These are phyloP conservation scores for Amphiduros pacificus DNA, from an alignment of 2,888 invertebrate species.

Conservation along the genomic window DNA sequence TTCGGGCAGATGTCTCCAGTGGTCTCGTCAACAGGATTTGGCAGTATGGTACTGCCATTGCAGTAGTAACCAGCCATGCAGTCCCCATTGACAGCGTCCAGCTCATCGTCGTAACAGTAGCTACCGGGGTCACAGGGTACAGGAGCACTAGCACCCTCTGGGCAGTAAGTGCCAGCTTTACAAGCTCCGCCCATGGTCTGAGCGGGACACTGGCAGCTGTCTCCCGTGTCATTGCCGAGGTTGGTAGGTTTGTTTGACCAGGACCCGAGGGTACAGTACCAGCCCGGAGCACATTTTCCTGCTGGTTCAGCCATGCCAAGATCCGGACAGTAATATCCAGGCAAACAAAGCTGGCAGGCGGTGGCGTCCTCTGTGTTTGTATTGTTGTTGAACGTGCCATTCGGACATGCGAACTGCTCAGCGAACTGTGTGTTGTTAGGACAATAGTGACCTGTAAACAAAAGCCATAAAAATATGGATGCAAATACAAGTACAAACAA, in stretches of 20 bases:
- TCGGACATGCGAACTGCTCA: constrained; percentile 44
- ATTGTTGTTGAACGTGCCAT: constrained; percentile 49
- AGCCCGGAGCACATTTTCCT: constrained; percentile 47
- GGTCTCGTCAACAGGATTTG: constrained; percentile 51
- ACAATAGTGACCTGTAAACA: constrained; percentile 43
- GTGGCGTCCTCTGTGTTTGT: constrained; percentile 35
- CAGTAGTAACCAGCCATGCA: constrained; percentile 54
- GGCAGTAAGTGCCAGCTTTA: constrained; percentile 51
- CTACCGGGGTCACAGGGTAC: constrained; percentile 43
- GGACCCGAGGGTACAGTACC: constrained; percentile 48
- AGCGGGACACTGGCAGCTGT: constrained; percentile 42
- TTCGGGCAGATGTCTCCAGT: constrained; percentile 54
- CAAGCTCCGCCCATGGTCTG: constrained; percentile 49
- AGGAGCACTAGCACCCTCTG: constrained; percentile 42
- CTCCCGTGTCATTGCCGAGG: constrained; percentile 41
- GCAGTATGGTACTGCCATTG: constrained; percentile 42
- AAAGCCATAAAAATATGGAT: not conserved
- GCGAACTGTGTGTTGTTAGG: constrained; percentile 44
- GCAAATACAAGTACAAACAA: not conserved
- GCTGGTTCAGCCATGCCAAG: constrained; percentile 41
- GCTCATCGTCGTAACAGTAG: constrained; percentile 42
- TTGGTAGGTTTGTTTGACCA: constrained; percentile 43
- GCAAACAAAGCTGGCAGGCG: constrained; percentile 45
- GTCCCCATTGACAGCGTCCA: constrained; percentile 40
- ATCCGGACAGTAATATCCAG: constrained; percentile 51